Percentiles rank a stretch among this genome's conserved stretches.
These are phyloP conservation scores for Lasaia peninsularis DNA, from an alignment of 1,140 invertebrate species.

Conservation along the genomic window DNA sequence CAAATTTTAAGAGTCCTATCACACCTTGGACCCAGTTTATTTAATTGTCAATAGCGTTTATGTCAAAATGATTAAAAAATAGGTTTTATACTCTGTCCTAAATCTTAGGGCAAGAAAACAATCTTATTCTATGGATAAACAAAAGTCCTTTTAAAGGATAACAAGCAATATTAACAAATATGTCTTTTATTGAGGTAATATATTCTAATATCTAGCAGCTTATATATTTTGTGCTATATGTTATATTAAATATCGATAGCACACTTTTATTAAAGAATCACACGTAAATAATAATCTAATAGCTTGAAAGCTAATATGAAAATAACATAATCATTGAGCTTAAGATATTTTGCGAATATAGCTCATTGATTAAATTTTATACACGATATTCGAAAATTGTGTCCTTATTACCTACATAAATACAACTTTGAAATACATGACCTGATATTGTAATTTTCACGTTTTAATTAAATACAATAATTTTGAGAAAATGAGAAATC, in stretches of 20 bases:
- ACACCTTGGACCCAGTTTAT: constrained; percentile 66
- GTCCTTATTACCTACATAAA: too few species aligned
- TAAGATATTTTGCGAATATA: neutral
- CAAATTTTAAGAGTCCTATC: constrained; percentile 41
- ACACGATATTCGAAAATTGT: too few species aligned
- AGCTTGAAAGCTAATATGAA: neutral
- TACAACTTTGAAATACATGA: too few species aligned
- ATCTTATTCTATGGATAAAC: constrained; percentile 62
- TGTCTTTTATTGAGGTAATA: constrained; percentile 64
- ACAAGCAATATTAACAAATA: constrained; percentile 62
- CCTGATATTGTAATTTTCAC: too few species aligned
- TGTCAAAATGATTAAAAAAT: constrained; percentile 68
- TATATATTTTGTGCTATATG: constrained; percentile 42
- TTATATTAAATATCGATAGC: constrained; percentile 47
- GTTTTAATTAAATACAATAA: too few species aligned
- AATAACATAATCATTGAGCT: neutral
- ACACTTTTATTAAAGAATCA: constrained; percentile 25
- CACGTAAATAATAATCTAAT: neutral
- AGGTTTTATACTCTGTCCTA: constrained; percentile 55
- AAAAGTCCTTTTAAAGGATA: constrained; percentile 71
- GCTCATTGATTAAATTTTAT: neutral
- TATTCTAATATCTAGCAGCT: constrained; percentile 56
- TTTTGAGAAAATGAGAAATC: too few species aligned
- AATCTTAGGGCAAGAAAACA: constrained; percentile 54
- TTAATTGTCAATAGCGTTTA: constrained; percentile 55